Percentiles rank a stretch among this genome's conserved stretches.
phyloP scores from a whole-genome alignment of 2,797 vertebrate genomes.

The Hipposideros larvatus region DNA sequence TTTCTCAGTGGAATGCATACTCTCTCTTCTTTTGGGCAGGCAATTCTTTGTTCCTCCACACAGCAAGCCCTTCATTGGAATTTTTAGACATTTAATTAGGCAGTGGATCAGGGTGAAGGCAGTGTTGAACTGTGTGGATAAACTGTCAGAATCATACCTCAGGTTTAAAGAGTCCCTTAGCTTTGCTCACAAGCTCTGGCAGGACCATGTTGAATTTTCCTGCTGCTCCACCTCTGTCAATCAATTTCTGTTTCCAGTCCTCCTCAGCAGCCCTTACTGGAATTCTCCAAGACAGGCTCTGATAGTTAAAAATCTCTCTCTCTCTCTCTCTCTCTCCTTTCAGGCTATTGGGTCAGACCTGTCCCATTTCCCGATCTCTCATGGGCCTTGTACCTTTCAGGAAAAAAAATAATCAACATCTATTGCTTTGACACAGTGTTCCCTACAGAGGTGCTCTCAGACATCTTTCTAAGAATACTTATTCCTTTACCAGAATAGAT shows the following conservation, averaged over 20 bases:
- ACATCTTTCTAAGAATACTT: neutral
- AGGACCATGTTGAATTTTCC: neutral
- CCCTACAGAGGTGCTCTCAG: neutral
- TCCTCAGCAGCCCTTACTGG: neutral
- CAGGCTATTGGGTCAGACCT: neutral
- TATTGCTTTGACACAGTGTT: neutral
- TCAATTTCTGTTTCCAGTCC: neutral
- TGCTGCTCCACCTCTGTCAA: neutral
- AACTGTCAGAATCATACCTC: neutral
- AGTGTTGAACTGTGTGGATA: neutral
- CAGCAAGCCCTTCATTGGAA: neutral
- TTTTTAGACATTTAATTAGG: neutral
- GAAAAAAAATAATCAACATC: neutral
- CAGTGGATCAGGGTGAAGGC: neutral
- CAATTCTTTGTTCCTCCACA: neutral
- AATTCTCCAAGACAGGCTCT: neutral
- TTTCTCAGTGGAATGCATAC: neutral
- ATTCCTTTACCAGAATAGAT: neutral
- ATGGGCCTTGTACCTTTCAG: neutral
- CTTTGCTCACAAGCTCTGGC: neutral
- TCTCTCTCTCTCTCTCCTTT: neutral
- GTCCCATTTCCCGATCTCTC: neutral
- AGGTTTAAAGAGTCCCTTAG: too few relatives aligned
- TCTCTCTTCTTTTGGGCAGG: neutral
- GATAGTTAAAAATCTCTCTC: neutral